Evolutionary conservation across 2,113 vertebrate genomes (phyloP).

Genomic region (Myotis lucifugus): DNA sequence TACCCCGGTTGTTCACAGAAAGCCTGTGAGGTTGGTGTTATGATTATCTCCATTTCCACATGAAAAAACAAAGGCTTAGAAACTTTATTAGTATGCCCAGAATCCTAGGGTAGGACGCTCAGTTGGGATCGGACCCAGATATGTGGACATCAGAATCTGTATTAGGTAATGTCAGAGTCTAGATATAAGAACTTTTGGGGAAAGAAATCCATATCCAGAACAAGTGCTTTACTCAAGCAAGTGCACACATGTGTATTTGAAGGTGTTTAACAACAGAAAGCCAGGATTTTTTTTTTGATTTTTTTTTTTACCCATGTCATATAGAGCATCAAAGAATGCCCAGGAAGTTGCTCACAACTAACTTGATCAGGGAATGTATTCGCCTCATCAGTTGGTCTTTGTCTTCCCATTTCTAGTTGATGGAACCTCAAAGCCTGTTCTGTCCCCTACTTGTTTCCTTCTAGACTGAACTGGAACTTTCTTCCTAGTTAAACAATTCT

Average conservation of each 20-base stretch:
- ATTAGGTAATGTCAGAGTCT: neutral
- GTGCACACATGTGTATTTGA: neutral
- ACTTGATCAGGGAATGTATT: neutral
- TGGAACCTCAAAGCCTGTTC: neutral
- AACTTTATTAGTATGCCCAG: neutral
- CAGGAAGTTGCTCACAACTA: neutral
- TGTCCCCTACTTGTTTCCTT: neutral
- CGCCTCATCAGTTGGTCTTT: neutral
- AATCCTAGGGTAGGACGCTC: neutral
- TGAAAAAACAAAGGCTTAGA: neutral
- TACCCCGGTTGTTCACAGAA: neutral
- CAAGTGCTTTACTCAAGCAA: neutral
- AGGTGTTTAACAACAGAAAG: neutral
- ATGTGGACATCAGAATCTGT: neutral
- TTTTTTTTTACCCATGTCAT: neutral
- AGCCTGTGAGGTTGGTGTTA: neutral
- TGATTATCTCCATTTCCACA: neutral
- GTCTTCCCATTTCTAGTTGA: slow-evolving; percentile 8
- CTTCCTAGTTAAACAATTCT: neutral
- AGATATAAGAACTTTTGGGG: neutral
- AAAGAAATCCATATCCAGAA: neutral
- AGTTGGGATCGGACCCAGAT: neutral
- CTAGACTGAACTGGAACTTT: neutral
- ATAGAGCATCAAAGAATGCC: neutral
- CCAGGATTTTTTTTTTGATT: neutral